Conservation (phyloP, 2,797 vertebrate genomes). For the Vespertilio murinus region DNA sequence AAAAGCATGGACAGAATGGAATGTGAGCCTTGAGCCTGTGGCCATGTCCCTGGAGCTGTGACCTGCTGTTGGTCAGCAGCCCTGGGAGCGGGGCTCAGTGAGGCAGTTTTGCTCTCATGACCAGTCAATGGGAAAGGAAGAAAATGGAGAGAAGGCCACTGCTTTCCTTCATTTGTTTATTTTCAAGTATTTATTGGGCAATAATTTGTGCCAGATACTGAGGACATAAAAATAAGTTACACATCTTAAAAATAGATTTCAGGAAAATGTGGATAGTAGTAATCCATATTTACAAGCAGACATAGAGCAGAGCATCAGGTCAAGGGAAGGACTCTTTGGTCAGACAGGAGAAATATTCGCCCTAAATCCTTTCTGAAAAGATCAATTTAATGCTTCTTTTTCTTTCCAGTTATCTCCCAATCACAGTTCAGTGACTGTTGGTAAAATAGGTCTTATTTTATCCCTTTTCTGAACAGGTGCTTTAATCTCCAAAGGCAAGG, state of each 20-base stretch:
- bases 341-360: neutral
- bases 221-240: neutral
- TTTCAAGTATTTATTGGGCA: neutral
- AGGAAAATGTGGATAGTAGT: neutral
- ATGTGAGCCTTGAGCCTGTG: constrained; percentile 55
- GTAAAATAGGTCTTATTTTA: neutral
- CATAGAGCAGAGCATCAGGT: rapidly evolving
- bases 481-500: neutral
- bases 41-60: constrained; percentile 56
- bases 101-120: neutral
- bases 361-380: neutral
- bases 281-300: neutral
- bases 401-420: neutral
- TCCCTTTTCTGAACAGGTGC: neutral
- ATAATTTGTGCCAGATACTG: neutral
- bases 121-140: neutral
- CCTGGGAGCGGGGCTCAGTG: constrained; percentile 2
- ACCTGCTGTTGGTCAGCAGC: constrained; percentile 26
- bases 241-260: neutral
- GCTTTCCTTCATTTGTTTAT: neutral
- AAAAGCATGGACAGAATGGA: constrained; percentile 59
- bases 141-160: neutral
- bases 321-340: no score
- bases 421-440: neutral
- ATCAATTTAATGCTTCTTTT: neutral